These are phyloP conservation scores for Pseudochaenichthys georgianus DNA, from an alignment of 2,797 vertebrate species.

Conservation along the genomic window DNA sequence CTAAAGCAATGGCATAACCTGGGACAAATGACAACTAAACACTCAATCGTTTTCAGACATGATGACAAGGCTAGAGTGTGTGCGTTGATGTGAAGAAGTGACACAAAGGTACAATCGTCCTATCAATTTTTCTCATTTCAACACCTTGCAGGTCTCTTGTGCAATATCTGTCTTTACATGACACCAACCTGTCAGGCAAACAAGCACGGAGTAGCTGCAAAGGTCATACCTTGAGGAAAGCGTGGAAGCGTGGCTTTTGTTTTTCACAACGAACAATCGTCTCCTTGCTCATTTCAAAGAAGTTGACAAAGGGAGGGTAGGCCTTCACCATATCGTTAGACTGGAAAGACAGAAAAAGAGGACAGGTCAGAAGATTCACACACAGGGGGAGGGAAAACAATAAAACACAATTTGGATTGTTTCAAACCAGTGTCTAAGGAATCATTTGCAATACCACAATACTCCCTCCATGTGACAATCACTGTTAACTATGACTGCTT, in stretches of 20 bases:
- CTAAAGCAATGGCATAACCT: neutral
- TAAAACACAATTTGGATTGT: neutral
- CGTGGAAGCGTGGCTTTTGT: constrained; percentile 97
- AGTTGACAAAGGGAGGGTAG: constrained; percentile 98
- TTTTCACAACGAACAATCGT: constrained; percentile 96
- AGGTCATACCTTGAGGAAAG: constrained; percentile 92
- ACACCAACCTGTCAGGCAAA: neutral
- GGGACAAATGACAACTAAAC: neutral
- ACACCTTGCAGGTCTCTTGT: neutral
- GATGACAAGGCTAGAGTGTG: too few species aligned
- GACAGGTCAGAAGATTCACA: neutral
- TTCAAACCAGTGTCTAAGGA: neutral
- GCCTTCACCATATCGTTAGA: constrained; percentile 95
- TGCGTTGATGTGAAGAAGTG: neutral
- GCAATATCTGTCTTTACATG: neutral
- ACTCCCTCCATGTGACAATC: too few species aligned
- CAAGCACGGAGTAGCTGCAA: neutral
- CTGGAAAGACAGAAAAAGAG: constrained; percentile 73
- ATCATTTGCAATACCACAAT: neutral
- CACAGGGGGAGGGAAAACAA: neutral
- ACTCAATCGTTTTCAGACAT: neutral
- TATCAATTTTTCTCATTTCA: neutral
- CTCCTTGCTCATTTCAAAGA: constrained; percentile 99
- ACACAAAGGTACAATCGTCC: neutral
- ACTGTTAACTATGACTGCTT: too few species aligned